A percentile compares a stretch with the other conserved stretches of the same genome.
Conservation (phyloP, 2,797 vertebrate species). For the Sebastes vulpes region DNA sequence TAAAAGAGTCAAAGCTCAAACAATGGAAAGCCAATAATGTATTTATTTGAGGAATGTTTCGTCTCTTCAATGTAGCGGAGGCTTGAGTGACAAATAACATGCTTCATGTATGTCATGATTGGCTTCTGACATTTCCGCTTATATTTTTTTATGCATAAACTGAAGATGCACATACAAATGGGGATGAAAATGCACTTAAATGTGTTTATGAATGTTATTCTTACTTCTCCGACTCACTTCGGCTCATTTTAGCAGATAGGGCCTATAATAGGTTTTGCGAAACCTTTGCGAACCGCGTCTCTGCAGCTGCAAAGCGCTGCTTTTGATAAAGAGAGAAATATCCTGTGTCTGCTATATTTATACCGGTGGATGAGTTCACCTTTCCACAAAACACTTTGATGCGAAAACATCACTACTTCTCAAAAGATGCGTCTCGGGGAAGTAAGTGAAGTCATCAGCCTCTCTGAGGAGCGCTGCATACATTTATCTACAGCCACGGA, state of each 20-base stretch:
- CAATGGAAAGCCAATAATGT: neutral
- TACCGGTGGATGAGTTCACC: constrained; percentile 13
- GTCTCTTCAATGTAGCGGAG: neutral
- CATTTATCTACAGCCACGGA: constrained; percentile 39
- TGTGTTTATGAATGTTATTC: neutral
- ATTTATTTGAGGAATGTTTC: neutral
- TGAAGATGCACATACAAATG: neutral
- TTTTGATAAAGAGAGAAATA: constrained; percentile 1
- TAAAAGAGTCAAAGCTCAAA: neutral
- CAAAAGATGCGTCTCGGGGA: constrained; percentile 3
- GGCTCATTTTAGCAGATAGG: neutral
- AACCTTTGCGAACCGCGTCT: neutral
- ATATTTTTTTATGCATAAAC: no score
- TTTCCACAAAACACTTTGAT: constrained; percentile 9
- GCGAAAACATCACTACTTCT: constrained; percentile 19
- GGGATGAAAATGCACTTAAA: neutral
- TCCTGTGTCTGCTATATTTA: neutral
- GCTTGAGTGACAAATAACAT: neutral
- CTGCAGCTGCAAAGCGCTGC: neutral
- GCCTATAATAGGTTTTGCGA: neutral
- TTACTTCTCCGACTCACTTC: neutral
- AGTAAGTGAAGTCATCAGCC: constrained; percentile 37
- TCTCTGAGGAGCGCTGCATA: neutral
- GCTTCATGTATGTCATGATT: neutral
- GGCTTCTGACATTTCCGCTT: neutral